Evolutionary conservation across 1,140 invertebrate species (phyloP), one percentile per base, ranked within the genome.

Genomic region (Cydia amplana): DNA sequence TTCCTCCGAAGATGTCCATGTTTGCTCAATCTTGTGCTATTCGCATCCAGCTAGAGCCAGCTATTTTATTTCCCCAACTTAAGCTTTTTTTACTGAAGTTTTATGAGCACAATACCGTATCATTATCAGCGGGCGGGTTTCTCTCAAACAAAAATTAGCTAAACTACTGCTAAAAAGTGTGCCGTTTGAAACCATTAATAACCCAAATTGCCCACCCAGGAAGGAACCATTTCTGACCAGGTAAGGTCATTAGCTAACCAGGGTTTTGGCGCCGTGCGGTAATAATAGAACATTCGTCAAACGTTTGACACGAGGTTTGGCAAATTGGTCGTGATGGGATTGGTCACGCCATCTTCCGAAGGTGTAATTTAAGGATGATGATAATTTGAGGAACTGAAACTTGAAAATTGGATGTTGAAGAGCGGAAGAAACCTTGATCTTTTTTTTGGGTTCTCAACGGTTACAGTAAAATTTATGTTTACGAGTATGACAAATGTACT

Each of bases 301-400:
- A 84, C 72, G 25, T 84, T 82, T 85, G 82, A 85, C 81, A 77
- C 32, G 67, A 77, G 82, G 80, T 82, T 79, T 80, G 81, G 77
- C 79, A 81, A 80, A 80, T 78, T 80, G 75, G 73, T 78, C 72
- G 74, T n/a, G 77, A 81, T 32, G 64, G 28, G 80, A 78, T 83
- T 80, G 77, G 81, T 75, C 74, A 72, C 74, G 78, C 72, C 70
- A 75, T 80, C 20, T 77, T 80, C 64, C 49, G 16, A 70, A 70
- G 46, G 60, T 72, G 75, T 79, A 75, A 77, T 72, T 74, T 65
- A 14, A 32, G 12, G 12, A 55, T 55, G 51, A 55, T n/a, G n/a
- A n/a, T 79, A 75, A 77, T 72, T 74, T 65, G 25, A 32, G 12
- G 12, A 55, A 55, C 18, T 55, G 51, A 55, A 55, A 18, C 12